Base-by-base conservation (phyloP, 2,797 vertebrate species). In the Nyctalus aviator region DNA sequence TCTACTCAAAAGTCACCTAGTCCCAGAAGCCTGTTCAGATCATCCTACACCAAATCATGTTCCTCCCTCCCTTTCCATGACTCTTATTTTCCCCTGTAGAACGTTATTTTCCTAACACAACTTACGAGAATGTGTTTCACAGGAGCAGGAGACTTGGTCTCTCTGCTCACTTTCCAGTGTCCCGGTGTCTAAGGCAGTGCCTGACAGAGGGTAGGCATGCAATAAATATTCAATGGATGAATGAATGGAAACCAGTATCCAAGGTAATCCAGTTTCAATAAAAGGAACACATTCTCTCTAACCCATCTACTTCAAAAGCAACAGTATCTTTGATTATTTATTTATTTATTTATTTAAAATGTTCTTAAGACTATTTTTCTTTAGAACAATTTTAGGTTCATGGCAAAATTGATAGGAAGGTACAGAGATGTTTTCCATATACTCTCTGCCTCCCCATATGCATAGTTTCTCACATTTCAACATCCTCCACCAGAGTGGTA, bases 131-230 rank as follows among this genome's bases (percentile, higher is more conserved):
- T 8, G 4, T 44, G 11, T 76, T 66, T 86, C 53, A 37, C 13
- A 10, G 50, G 69, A 1, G 8, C 10, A 25, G 11, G 35, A 41
- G 64, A n/a, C 32, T 21, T 18, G 8, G 25, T 41, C 35, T 37
- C 27, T 72, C 44, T 27, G n/a, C 21, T 78, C 68, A 44, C 72
- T 75, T 17, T 11, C 72, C 21, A 6, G 27, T 46, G 30, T 6
- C 32, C 32, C 1, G 0, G 46, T 14, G 57, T 27, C 9, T 27
- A 7, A 3, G 21, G 37, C 69, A 37, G 68, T 4, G 8, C 30
- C n/a, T 10, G 8, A 44, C 15, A 41, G 25, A 4, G 6, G 6
- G 77, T 18, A 37, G n/a, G 21, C 8, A 0, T 3, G 23, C 3
- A 8, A 5, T 53, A 46, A 62, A 18, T 79, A 66, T 41, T 73